Evolutionary conservation across 2,888 invertebrate genomes (phyloP).

Genomic region (Napeogenes sylphis): DNA sequence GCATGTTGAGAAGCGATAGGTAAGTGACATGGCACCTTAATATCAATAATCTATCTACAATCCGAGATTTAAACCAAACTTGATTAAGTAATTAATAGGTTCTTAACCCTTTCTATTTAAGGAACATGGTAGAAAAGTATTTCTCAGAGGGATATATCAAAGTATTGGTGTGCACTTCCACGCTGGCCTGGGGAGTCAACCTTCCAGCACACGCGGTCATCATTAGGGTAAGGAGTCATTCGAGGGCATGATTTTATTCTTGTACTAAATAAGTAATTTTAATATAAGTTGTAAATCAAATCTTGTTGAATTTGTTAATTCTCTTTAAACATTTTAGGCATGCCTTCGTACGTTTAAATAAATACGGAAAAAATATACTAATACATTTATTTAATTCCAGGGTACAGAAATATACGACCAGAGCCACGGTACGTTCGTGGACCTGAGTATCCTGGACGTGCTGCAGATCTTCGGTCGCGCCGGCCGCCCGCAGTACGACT

Average conservation of each 20-base stretch:
- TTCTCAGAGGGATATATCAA: slow-evolving; percentile 92
- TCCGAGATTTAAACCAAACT: neutral
- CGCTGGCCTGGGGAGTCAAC: slow-evolving; percentile 99
- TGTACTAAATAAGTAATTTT: too few species aligned
- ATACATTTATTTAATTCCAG: slow-evolving; percentile 58
- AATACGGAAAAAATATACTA: too few species aligned
- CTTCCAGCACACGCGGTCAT: slow-evolving; percentile 98
- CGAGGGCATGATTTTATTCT: too few species aligned
- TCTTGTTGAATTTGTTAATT: too few species aligned
- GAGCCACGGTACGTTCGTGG: slow-evolving; percentile 94
- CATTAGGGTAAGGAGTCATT: slow-evolving; percentile 82
- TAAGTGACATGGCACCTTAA: slow-evolving; percentile 40
- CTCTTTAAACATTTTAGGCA: too few species aligned
- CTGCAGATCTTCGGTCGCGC: slow-evolving; percentile 99
- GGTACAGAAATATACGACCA: slow-evolving; percentile 99
- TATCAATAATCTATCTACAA: neutral
- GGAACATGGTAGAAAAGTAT: slow-evolving; percentile 91
- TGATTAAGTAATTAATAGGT: neutral
- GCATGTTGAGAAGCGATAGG: slow-evolving; percentile 93
- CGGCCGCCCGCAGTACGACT: slow-evolving; percentile 98
- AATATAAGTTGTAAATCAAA: too few species aligned
- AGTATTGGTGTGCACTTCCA: slow-evolving; percentile 96
- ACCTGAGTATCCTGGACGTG: slow-evolving; percentile 97
- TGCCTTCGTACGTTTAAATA: too few species aligned
- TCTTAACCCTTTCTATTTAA: slow-evolving; percentile 42